Percentiles rank a stretch among this genome's conserved stretches.
Conservation (phyloP, 1,140 invertebrate genomes). For the Zaprionus camerounensis region DNA sequence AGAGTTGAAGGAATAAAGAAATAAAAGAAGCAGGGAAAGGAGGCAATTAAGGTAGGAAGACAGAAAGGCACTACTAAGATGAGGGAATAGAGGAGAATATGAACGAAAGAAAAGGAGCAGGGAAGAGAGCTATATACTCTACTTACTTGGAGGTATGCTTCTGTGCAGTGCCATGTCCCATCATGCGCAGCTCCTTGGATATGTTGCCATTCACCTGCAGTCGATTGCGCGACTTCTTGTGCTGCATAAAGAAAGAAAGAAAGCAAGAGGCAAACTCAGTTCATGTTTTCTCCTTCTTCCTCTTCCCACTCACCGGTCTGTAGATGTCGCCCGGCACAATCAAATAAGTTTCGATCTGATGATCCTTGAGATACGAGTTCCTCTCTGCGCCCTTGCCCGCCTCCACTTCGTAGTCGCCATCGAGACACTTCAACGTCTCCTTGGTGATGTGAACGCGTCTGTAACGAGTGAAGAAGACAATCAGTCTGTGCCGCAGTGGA, state of each 20-base stretch:
- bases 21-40: too few species aligned
- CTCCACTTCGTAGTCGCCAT: constrained; percentile 95
- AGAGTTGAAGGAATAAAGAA: too few species aligned
- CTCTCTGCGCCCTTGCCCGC: constrained; percentile 92
- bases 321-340: constrained; percentile 91
- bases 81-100: not conserved
- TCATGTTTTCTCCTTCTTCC: not conserved
- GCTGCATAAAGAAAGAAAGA: constrained; percentile 37
- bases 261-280: not conserved
- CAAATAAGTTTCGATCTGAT: constrained; percentile 96
- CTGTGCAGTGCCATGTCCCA: constrained; percentile 91
- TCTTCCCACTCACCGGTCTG: constrained; percentile 86
- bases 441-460: constrained; percentile 97
- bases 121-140: not conserved
- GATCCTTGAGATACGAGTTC: constrained; percentile 94
- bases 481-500: not conserved
- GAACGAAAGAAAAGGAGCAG: too few species aligned
- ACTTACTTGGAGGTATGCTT: constrained; percentile 89
- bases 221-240: constrained; percentile 86
- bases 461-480: constrained; percentile 9
- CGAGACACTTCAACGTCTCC: constrained; percentile 93
- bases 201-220: constrained; percentile 90
- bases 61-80: too few species aligned
- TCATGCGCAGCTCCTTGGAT: constrained; percentile 93
- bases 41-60: too few species aligned